Evolutionary conservation across 2,113 vertebrate genomes (phyloP), one percentile per base, ranked within the genome.

Genomic region (Bothrops jararaca): DNA sequence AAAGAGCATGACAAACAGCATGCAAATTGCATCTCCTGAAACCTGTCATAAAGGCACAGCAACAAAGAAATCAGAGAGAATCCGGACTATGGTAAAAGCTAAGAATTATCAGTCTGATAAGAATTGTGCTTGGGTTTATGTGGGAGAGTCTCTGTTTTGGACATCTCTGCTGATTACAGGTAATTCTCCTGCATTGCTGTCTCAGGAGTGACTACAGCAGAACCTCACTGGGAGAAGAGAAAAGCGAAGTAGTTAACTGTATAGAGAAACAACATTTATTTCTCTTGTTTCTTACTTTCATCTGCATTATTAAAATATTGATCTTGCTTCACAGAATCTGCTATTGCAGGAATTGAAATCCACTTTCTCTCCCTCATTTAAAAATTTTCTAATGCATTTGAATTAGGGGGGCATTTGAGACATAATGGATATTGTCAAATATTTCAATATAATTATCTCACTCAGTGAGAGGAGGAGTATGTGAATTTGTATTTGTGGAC

Each of bases 1-100:
- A 93, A 94, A 94, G 52, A 85, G 89, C 92, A 93, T 74, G 24
- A 95, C 60, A 48, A 93, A 91, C 85, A 94, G 56, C 89, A 80
- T 80, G 74, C 74, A 95, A 94, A 94, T 94, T 6, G 34, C 60
- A 64, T 34, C 7, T 94, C 39, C 89, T 91, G 89, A 80, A 89
- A 90, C 39, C 58, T 95, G 58, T n/a, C 48, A 93, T 69, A 92
- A 92, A 52, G 87, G 92, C 80, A 69, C 1, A 3, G 11, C 39
- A 80, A 34, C 18, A 88, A 74, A 15, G 29, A 87, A 91, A 87
- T 60, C 29, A 50, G 42, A 85, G 87, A 94, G 90, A 94, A 93
- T 29, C n/a, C 42, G 92, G n/a, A 91, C 53, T 58, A 29, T 39
- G 80, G 69, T 2, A 50, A 39, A 20, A 50, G 34, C 74, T 80